phyloP scores from a whole-genome alignment of 2,113 vertebrate genomes.

The Xiphias gladius region DNA sequence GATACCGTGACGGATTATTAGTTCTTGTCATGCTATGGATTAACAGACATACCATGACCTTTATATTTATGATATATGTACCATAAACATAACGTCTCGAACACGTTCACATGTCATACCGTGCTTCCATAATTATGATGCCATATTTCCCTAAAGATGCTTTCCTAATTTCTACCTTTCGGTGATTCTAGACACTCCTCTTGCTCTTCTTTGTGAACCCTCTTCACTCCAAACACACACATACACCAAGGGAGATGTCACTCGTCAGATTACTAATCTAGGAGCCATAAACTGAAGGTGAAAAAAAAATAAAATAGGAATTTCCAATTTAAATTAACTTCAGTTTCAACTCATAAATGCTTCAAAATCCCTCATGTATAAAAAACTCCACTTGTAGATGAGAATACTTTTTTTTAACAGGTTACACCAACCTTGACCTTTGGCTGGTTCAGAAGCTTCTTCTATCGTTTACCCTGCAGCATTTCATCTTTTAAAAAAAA shows the following conservation, averaged over 20 bases:
- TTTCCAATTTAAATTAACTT: too few relatives aligned
- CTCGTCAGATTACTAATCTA: not conserved
- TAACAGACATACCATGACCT: not conserved
- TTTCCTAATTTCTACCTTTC: not conserved
- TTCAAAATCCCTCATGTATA: not conserved
- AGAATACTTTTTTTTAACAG: not conserved
- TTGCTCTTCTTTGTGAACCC: too few relatives aligned
- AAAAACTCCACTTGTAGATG: not conserved
- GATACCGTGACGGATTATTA: not conserved
- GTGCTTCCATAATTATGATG: not conserved
- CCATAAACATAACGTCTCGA: not conserved
- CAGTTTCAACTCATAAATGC: too few relatives aligned
- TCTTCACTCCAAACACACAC: too few relatives aligned
- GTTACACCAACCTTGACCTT: not conserved
- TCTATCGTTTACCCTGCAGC: conserved; percentile 10
- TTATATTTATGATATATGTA: not conserved
- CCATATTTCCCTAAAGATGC: not conserved
- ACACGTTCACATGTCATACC: not conserved
- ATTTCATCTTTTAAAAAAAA: conserved; percentile 2
- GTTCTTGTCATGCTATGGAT: not conserved
- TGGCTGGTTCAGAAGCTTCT: not conserved
- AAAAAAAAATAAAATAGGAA: too few relatives aligned
- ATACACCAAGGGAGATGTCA: too few relatives aligned
- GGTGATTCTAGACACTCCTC: too few relatives aligned
- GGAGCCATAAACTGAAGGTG: not conserved